Evolutionary conservation across 2,888 invertebrate genomes (phyloP).

Genomic region (Drosophila siamana): DNA sequence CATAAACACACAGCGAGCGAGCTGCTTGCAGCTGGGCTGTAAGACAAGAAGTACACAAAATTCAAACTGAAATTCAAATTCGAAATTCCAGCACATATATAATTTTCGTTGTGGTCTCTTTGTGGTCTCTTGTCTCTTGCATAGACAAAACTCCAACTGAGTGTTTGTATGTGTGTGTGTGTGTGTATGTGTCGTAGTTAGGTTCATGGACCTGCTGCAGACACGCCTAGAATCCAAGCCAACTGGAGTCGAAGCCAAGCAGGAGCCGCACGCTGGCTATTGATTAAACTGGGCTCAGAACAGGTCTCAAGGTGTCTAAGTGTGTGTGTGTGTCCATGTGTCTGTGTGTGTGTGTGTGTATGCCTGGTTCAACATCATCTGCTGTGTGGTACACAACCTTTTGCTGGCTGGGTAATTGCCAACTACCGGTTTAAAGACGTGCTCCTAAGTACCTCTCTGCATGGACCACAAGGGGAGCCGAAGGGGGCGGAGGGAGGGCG

Average conservation of each 20-base stretch:
- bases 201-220: conserved; percentile 78
- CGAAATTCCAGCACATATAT: conserved; percentile 67
- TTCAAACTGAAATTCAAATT: conserved; percentile 72
- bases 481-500: not conserved
- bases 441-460: conserved; percentile 53
- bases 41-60: conserved; percentile 52
- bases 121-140: conserved; percentile 32
- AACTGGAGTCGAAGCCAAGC: conserved; percentile 53
- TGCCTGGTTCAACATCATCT: conserved; percentile 57
- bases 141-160: conserved; percentile 59
- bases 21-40: conserved; percentile 43
- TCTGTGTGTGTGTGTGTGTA: conserved; percentile 32
- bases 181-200: conserved; percentile 52
- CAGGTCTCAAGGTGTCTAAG: conserved; percentile 66
- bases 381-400: conserved; percentile 68
- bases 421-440: conserved; percentile 75
- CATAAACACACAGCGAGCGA: conserved; percentile 24
- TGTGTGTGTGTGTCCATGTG: conserved; percentile 30
- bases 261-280: conserved; percentile 63
- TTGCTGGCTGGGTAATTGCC: conserved; percentile 75
- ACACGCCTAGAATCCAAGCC: conserved; percentile 76
- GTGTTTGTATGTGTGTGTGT: conserved; percentile 26
- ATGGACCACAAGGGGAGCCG: not conserved
- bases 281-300: conserved; percentile 79
- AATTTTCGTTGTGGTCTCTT: conserved; percentile 39